Base-by-base conservation (phyloP, 2,888 invertebrate genomes). In the Nematopogon swammerdamellus region DNA sequence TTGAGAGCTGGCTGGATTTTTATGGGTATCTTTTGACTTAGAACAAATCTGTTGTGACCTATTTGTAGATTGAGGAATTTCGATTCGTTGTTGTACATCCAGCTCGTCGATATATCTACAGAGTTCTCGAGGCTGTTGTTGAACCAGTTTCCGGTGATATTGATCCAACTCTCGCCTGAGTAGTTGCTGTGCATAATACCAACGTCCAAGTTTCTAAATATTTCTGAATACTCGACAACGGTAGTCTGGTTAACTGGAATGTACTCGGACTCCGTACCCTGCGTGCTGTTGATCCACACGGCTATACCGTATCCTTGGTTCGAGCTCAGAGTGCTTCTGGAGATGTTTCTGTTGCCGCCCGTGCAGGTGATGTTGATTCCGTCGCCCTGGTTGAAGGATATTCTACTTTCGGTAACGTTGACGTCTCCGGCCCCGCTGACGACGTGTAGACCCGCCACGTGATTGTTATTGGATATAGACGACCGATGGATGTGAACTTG, bases 301-400 rank as follows among this genome's bases (percentile, higher is more conserved):
- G 95, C 89, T 18, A 95, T 68, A 2, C 97, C 97, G 60, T 92
- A 90, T 8, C 96, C 94, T 55, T 84, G 83, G 69, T 99, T 99
- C 1, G 92, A 90, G 48, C 89, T 90, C 19, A 99, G 75, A 19
- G 86, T 88, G 45, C 93, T 91, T 57, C 87, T 82, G 11, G 97
- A 97, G 52, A 99, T 84, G 62, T 98, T 96, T 54, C 95, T 84
- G 59, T 90, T 91, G 1, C 99, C 99, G 0, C 99, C 98, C 2
- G 92, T 91, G 53, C 94, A 94, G 0, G 97, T 96, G 11, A 99
- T 88, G 67, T 99, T 99, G 10, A 99, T 83, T 0, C 98, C 99
- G 61, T 95, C 95, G 1, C 95, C 96, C 62, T 88, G 85, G 66
- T 99, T 99, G 58, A 92, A 90, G 17, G 91, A 89, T 56, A 99